phyloP scores from a whole-genome alignment of 2,888 invertebrate species.

The Tenthredo livida region DNA sequence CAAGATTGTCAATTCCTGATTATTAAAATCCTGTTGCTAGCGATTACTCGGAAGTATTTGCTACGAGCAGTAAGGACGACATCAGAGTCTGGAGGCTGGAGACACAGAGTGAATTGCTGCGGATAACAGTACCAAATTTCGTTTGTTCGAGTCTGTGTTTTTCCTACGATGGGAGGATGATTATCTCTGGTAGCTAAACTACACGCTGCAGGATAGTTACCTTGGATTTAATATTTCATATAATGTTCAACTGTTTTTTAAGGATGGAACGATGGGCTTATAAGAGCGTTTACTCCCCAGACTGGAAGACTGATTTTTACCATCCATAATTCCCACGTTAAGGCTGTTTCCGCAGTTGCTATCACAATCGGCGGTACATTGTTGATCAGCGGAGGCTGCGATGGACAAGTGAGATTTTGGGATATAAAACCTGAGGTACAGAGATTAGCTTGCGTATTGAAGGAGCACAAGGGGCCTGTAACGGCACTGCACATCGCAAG shows the following conservation, averaged over 20 bases:
- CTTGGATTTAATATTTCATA: background rate
- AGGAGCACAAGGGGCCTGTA: conserved; percentile 95
- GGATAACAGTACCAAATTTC: conserved; percentile 93
- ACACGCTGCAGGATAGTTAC: background rate
- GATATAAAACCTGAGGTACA: conserved; percentile 85
- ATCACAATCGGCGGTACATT: conserved; percentile 85
- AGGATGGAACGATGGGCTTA: conserved; percentile 92
- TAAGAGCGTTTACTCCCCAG: conserved; percentile 90
- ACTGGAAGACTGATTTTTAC: conserved; percentile 90
- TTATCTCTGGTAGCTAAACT: conserved; percentile 84
- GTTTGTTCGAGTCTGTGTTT: conserved; percentile 90
- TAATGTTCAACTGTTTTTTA: conserved; percentile 44
- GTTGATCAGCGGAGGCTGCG: conserved; percentile 93
- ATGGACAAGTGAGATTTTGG: conserved; percentile 95
- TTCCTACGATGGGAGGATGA: conserved; percentile 88
- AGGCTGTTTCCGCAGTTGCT: conserved; percentile 91
- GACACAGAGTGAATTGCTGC: conserved; percentile 88
- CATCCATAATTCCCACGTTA: conserved; percentile 93
- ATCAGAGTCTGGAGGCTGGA: conserved; percentile 92
- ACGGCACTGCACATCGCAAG: conserved; percentile 89
- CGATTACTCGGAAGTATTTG: conserved; percentile 91
- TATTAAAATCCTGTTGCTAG: conserved; percentile 77
- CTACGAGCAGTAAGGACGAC: conserved; percentile 91
- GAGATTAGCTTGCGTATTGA: conserved; percentile 86
- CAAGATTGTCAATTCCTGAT: background rate